Evolutionary conservation across 1,140 invertebrate genomes (phyloP), one percentile per base, ranked within the genome.

Genomic region (Heliconius hewitsoni): DNA sequence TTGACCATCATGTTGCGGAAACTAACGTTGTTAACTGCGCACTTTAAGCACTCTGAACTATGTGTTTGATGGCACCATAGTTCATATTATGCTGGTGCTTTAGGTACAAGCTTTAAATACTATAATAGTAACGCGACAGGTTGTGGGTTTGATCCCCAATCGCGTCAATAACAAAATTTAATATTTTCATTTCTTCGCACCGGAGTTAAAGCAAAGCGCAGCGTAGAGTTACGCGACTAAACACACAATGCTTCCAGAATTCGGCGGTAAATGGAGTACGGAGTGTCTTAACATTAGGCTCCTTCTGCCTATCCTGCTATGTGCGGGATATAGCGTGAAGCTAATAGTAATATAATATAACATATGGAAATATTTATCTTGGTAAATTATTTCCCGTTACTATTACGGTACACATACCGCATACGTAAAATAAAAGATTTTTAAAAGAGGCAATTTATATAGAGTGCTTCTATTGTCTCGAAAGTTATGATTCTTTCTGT

Each of bases 391-490:
- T 66, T 66, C 11, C 23, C 60, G 9, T 16, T 66, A 66, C 23
- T 66, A 66, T 66, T 23, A 66, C n/a, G 23, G 60, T 57, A 57
- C 55, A 57, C 27, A 30, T 8, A 37, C 34, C 11, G 13, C 60
- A 30, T 66, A 30, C 3, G 57, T 46, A 66, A 76, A 37, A 76
- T 66, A 76, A 76, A 50, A 76, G 57, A 66, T 60, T 42, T 75
- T 76, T 70, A 66, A 66, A 74, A 66, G 74, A 52, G 46, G 57
- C 74, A 76, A 66, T 76, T 66, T 76, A 37, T 76, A 66, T 76
- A 52, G 19, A 76, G 46, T 66, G 74, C 74, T 39, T 39, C 30
- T 70, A 66, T 76, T 76, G 74, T 76, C 55, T 39, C 74, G 74
- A 66, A 76, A 76, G 55, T 74, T 50, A 30, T 52, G 9, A 37